Base-by-base conservation (phyloP, 1,140 invertebrate species). In the Zaprionus lachaisei region DNA sequence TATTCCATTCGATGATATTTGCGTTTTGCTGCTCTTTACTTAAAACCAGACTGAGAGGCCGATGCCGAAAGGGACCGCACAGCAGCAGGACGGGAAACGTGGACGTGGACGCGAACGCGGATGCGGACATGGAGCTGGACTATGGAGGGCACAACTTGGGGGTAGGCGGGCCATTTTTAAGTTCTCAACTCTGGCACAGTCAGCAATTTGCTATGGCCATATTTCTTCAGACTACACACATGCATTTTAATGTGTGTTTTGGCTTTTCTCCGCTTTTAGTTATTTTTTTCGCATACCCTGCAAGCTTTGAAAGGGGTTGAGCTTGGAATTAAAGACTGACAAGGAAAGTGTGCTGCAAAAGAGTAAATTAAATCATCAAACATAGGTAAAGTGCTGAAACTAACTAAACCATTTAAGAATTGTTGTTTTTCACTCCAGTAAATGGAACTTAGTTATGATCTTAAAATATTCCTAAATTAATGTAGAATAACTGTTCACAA, bases 1-100 rank as follows among this genome's bases (percentile, higher is more conserved):
- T 90, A 90, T 90, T 90, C 85, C 85, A 82, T 90, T 90, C 85
- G 85, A 90, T 90, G 86, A 90, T 90, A 90, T 90, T 90, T 90
- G 85, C 85, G 85, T 90, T 90, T 82, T 90, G 85, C 86, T 90
- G 85, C 85, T 90, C 85, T 90, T 90, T 90, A 90, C 89, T 90
- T 91, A 90, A 90, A 90, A 85, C 79, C 83, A 79, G 72, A 20
- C 65, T 22, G 55, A 47, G 31, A 28, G 49, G 24, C 5, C 20
- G 14, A 34, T 34, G 24, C 34, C 41, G 22, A 65, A 60, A 63
- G 47, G 41, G 12, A 49, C 22, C 5, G 37, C 5, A 66, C 55
- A 44, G 63, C 37, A 60, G 34, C 57, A 68, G 47, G 49, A 68
- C 56, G 68, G 54, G 1, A 7, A 22, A 22, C 47, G 7, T 22